A percentile compares a stretch with the other conserved stretches of the same genome.
Evolutionary conservation across 2,113 vertebrate genomes (phyloP).

Genomic region (Xyliphius kryptos): DNA sequence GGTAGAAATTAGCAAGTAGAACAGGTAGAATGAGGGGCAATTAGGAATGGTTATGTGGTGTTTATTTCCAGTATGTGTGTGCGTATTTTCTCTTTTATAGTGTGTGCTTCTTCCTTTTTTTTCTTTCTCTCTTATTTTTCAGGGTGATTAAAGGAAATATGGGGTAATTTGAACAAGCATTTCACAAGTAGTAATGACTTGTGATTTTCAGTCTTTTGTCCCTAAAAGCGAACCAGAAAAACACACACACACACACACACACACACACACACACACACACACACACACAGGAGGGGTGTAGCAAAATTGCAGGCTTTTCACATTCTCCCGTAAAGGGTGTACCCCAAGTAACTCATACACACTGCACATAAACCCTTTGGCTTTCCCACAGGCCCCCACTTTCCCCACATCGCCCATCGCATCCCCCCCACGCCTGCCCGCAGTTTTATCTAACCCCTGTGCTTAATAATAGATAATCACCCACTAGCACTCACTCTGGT

Average conservation of each 20-base stretch:
- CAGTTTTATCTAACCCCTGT: slow-evolving; percentile 52
- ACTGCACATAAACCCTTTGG: slow-evolving; percentile 6
- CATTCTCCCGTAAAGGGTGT: no score
- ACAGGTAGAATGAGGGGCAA: no score
- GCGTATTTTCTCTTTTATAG: no score
- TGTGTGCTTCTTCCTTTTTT: not conserved
- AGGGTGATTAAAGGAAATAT: slow-evolving; percentile 16
- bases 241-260: no score
- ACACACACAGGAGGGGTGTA: no score
- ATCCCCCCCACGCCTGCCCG: slow-evolving; percentile 6
- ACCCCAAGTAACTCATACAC: slow-evolving; percentile 16
- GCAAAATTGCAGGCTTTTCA: slow-evolving; percentile 8
- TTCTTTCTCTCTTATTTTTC: not conserved
- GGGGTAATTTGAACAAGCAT: slow-evolving; percentile 15
- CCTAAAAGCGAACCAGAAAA: no score
- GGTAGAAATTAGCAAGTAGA: no score
- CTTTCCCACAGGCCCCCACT: not conserved
- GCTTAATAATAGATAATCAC: slow-evolving; percentile 62
- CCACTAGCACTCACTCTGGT: slow-evolving; percentile 42
- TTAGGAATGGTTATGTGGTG: no score
- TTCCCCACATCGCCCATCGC: not conserved
- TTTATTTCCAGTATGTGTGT: no score
- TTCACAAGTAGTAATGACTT: slow-evolving; percentile 26
- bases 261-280: no score
- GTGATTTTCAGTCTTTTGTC: slow-evolving; percentile 35